Conservation (phyloP, 64 coral and sea anemone genomes). For the Anthopleura sola region DNA sequence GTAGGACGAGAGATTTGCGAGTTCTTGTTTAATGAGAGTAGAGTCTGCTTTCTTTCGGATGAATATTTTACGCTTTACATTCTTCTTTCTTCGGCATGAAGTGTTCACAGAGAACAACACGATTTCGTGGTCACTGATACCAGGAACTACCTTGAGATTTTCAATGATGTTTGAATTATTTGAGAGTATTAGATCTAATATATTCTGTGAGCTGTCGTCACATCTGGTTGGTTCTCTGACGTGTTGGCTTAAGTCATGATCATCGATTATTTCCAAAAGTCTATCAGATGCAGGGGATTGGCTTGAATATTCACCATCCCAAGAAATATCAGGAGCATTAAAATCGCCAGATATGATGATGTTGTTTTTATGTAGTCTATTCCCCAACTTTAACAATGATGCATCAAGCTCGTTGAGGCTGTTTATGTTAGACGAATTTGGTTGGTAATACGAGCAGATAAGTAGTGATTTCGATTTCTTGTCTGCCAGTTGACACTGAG, state of each 20-base stretch:
- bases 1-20: no score
- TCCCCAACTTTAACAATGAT: conserved; percentile 39
- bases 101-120: conserved; percentile 49
- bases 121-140: conserved; percentile 48
- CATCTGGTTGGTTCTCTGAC: background rate
- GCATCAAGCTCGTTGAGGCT: conserved; percentile 46
- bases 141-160: conserved; percentile 32
- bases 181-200: conserved; percentile 15
- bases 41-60: conserved; percentile 32
- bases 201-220: background rate
- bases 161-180: conserved; percentile 29
- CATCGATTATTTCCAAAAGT: conserved; percentile 22
- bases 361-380: conserved; percentile 29
- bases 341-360: no score
- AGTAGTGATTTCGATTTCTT: conserved; percentile 15
- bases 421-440: conserved; percentile 25
- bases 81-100: conserved; percentile 35
- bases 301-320: background rate
- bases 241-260: conserved; percentile 28
- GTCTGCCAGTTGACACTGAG: conserved; percentile 53
- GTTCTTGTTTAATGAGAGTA: conserved; percentile 4
- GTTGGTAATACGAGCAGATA: conserved; percentile 52
- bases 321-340: no score
- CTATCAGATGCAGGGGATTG: background rate
- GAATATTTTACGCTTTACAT: conserved; percentile 49